Conservation (phyloP, 2,113 vertebrate species). For the Potamarius usumacintae region DNA sequence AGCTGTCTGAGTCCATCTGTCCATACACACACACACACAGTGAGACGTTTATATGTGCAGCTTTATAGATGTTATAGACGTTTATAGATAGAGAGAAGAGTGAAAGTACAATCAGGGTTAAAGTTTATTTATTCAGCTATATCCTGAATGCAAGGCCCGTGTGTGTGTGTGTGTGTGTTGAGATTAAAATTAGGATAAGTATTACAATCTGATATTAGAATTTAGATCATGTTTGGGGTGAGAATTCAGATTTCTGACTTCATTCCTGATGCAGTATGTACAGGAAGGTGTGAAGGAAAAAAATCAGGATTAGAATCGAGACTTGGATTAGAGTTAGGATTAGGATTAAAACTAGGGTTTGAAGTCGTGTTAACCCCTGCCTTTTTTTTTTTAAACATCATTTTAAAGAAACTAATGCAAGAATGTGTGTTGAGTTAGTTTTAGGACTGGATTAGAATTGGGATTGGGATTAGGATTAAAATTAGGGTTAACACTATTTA, state of each 20-base stretch:
- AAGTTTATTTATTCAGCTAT: too few species aligned
- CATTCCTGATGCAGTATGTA: background rate
- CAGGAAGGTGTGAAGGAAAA: background rate
- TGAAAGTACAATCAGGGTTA: too few species aligned
- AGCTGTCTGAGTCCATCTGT: constrained; percentile 58
- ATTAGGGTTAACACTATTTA: too few species aligned
- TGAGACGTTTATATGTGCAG: constrained; percentile 7
- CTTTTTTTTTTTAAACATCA: too few species aligned
- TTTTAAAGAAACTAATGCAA: too few species aligned
- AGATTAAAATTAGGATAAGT: background rate
- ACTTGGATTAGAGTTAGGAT: background rate
- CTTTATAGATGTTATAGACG: too few species aligned
- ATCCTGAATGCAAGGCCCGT: background rate
- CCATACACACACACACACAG: constrained; percentile 32
- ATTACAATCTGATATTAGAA: background rate
- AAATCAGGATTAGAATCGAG: background rate
- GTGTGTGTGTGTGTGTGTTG: background rate
- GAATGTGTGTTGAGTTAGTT: too few species aligned
- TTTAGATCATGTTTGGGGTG: background rate
- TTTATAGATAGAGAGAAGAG: background rate
- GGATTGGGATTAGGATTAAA: background rate
- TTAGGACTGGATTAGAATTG: background rate
- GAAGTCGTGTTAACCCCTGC: too few species aligned
- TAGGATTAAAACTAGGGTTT: background rate
- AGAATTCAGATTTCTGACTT: background rate